Evolutionary conservation across 2,113 vertebrate genomes (phyloP).

Genomic region (Sphaerodactylus townsendi): DNA sequence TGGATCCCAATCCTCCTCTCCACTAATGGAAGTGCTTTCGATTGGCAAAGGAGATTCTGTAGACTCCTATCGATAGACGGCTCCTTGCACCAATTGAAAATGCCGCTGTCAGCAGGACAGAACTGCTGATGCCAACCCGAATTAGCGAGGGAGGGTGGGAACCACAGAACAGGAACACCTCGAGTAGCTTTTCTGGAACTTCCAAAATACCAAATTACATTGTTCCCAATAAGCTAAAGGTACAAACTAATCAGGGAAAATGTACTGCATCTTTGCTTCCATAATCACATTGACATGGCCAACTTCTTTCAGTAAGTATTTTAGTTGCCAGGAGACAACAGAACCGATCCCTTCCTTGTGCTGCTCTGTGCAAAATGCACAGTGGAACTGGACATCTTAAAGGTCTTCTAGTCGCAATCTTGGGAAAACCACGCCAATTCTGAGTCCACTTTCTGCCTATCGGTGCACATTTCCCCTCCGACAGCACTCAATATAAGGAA

Average conservation of each 20-base stretch:
- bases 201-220: not conserved
- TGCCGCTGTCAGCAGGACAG: no score
- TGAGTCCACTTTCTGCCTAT: not conserved
- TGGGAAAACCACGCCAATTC: not conserved
- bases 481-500: not conserved
- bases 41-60: no score
- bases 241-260: not conserved
- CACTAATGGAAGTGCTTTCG: no score
- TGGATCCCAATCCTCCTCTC: no score
- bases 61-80: no score
- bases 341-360: not conserved
- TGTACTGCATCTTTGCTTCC: not conserved
- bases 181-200: not conserved
- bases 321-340: not conserved
- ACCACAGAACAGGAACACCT: not conserved
- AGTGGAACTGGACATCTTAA: not conserved
- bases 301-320: not conserved
- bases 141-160: no score
- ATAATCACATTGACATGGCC: not conserved
- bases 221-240: not conserved
- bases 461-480: not conserved
- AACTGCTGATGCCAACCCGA: no score
- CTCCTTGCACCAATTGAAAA: no score
- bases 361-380: not conserved
- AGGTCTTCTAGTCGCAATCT: not conserved